Base-by-base conservation (phyloP, 2,888 invertebrate genomes). In the Standfussiana lucernea region DNA sequence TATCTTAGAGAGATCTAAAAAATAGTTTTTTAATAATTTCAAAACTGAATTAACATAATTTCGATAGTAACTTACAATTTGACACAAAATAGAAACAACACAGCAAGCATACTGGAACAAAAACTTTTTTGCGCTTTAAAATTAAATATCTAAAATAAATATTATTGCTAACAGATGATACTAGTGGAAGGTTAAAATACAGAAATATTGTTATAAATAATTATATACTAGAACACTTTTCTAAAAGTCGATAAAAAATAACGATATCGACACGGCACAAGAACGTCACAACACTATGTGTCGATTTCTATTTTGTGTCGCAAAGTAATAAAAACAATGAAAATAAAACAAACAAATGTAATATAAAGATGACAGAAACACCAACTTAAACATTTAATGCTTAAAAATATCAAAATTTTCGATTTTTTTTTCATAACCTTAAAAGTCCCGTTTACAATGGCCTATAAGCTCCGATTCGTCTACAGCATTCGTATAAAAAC, bases 1-100 rank as follows among this genome's bases (percentile, higher is more conserved):
- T 86, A 82, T 80, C 80, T 85, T 84, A 86, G 79, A 86, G 84
- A 88, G 84, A 88, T 88, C 88, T 88, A 86, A 68, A 80, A 61
- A 71, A 78, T 69, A 76, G 70, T 56, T 62, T 82, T 82, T 86
- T 68, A 68, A 82, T 87, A 50, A 80, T 80, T 77, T 83, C 68
- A 73, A 80, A 82, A 86, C 84, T 53, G 72, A 76, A 77, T 76
- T 56, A 67, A 78, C 72, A 80, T 85, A 75, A 81, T 81, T 88
- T 88, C 78, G 37, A 86, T 72, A 62, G 32, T 64, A 81, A 68
- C 73, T 76, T 68, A 80, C 80, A 77, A 59, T 81, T 73, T 45
- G 86, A 88, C 86, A 88, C 86, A 86, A 87, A 80, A 88, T 77
- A 81, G 76, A 84, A 84, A 77, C 15, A 40, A 66, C 70, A 77